These are phyloP conservation scores for Ips typographus DNA, from an alignment of 1,140 invertebrate genomes.

Conservation along the genomic window DNA sequence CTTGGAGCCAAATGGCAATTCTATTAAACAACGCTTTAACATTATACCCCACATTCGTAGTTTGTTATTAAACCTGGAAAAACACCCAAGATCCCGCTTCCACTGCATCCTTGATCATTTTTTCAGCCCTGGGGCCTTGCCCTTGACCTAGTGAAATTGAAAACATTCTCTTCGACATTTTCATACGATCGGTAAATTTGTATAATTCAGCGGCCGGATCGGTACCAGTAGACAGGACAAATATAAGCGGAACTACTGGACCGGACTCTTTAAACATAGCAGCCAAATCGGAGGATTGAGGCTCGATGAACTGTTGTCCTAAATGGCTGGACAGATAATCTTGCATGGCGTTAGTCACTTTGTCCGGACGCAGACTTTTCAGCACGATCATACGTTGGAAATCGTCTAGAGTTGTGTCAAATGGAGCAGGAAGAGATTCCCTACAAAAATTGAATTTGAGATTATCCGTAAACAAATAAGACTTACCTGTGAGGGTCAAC, in stretches of 20 bases:
- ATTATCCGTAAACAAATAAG: neutral
- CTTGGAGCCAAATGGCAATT: slow-evolving; percentile 75
- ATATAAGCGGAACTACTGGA: slow-evolving; percentile 64
- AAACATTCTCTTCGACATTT: slow-evolving; percentile 60
- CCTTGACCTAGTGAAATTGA: slow-evolving; percentile 74
- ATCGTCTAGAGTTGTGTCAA: slow-evolving; percentile 57
- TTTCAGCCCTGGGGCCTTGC: slow-evolving; percentile 66
- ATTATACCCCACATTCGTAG: too few relatives aligned
- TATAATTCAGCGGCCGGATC: slow-evolving; percentile 67
- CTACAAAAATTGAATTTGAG: slow-evolving; percentile 43
- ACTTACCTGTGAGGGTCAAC: slow-evolving; percentile 57
- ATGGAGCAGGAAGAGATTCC: slow-evolving; percentile 58
- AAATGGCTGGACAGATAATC: slow-evolving; percentile 61
- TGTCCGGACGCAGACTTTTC: slow-evolving; percentile 73
- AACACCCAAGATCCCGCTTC: slow-evolving; percentile 68
- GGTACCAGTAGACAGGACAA: slow-evolving; percentile 70
- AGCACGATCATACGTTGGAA: slow-evolving; percentile 73
- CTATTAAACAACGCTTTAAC: slow-evolving; percentile 46
- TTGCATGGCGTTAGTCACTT: slow-evolving; percentile 71
- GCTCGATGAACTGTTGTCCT: slow-evolving; percentile 66
- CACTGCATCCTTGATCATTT: slow-evolving; percentile 61
- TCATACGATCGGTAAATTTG: slow-evolving; percentile 65
- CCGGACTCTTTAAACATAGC: slow-evolving; percentile 66
- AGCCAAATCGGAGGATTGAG: slow-evolving; percentile 65
- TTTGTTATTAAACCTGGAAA: slow-evolving; percentile 54